Evolutionary conservation across 2,888 invertebrate species (phyloP), one percentile per base, ranked within the genome.

Genomic region (Sarcophaga variegata): DNA sequence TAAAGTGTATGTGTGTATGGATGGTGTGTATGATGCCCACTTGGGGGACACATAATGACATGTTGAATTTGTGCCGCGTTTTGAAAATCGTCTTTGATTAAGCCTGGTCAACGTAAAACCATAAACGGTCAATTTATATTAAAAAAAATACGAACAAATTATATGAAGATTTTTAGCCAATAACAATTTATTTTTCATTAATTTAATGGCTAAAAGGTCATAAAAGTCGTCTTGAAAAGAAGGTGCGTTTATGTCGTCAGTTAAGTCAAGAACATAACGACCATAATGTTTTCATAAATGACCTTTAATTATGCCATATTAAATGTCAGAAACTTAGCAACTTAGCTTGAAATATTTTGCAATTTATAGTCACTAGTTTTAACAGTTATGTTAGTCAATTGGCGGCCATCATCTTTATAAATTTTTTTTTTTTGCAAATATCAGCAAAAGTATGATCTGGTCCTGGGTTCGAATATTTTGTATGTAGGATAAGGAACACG

Each of bases 11-110:
- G 17, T 45, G n/a, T 67, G 45, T 45, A 37, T 67, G 20, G n/a
- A n/a, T n/a, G n/a, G 17, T 45, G n/a, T 67, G 45, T 45, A 37
- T 67, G 20, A 4, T 27, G 63, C 2, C 0, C 20, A 25, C 54
- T 54, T 8, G 60, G 60, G 74, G 74, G 67, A 62, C 14, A 74
- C 47, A 27, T 5, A 67, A 74, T 54, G 54, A 54, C 54, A 54
- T 54, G 17, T 54, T 54, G 54, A 54, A 54, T 54, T 54, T 54
- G 17, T 14, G 54, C 54, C 14, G 54, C 54, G 4, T 5, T 54
- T 54, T 54, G 1, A 54, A 54, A 1, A 12, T 17, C 17, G 17
- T 54, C 54, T 54, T 54, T 54, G 54, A 17, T 54, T 54, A 54
- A 17, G 17, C 54, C 54, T 54, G 54, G 54, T 54, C 54, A 54